Evolutionary conservation across 2,888 invertebrate species (phyloP).

Genomic region (Hyles lineata): DNA sequence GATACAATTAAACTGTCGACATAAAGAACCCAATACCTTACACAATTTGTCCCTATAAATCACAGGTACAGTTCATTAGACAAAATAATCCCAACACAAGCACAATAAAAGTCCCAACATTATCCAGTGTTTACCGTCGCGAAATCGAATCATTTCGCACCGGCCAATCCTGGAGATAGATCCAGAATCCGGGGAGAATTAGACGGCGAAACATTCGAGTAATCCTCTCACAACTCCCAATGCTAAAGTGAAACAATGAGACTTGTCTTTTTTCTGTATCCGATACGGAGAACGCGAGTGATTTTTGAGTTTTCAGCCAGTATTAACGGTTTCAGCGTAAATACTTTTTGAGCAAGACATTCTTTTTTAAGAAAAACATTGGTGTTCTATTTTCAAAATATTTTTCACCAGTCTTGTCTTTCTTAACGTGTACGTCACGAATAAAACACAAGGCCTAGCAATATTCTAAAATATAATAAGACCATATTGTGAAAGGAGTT

Average conservation of each 20-base stretch:
- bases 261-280: background rate
- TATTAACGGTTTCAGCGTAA: background rate
- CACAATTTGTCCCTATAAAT: no score
- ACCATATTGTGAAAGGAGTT: no score
- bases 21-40: no score
- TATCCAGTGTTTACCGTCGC: background rate
- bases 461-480: no score
- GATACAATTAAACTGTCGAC: no score
- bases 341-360: background rate
- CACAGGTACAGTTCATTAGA: no score
- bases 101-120: no score
- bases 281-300: background rate
- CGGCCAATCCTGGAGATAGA: background rate
- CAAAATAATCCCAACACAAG: no score
- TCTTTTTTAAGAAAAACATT: background rate
- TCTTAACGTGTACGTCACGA: no score
- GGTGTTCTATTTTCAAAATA: background rate
- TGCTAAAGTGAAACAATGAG: conserved; percentile 21
- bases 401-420: background rate
- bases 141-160: conserved; percentile 5
- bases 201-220: conserved; percentile 20
- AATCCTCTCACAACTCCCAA: conserved; percentile 6
- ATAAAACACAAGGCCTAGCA: no score
- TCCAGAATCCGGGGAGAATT: conserved; percentile 3
- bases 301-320: conserved; percentile 2